Conservation (phyloP, 2,888 invertebrate species). For the Calameuta filiformis region DNA sequence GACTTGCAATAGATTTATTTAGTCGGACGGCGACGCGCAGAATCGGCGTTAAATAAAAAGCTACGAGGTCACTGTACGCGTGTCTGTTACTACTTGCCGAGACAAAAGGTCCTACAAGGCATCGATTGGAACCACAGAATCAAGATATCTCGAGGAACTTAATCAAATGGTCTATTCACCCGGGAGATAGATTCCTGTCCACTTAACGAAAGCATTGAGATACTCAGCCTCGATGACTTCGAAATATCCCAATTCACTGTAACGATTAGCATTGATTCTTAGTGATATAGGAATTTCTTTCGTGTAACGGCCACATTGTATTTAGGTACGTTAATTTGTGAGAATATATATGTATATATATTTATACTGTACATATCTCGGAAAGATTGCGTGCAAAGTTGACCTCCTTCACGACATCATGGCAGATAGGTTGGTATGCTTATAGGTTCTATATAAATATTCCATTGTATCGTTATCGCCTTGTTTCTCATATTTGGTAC, state of each 20-base stretch:
- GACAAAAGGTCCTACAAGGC: background rate
- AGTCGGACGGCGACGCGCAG: background rate
- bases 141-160: background rate
- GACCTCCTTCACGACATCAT: conserved; percentile 49
- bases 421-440: conserved; percentile 19
- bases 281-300: background rate
- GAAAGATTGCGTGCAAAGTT: conserved; percentile 42
- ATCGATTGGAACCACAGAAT: background rate
- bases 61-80: background rate
- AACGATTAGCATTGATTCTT: background rate
- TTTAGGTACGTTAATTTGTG: background rate
- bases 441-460: conserved; percentile 21
- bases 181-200: background rate
- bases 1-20: background rate
- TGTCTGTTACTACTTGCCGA: background rate
- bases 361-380: conserved; percentile 7
- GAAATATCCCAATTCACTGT: background rate
- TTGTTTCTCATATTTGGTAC: background rate
- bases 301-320: background rate
- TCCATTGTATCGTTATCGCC: background rate
- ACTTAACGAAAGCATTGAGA: background rate
- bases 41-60: background rate
- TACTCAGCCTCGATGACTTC: background rate
- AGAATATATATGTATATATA: background rate
- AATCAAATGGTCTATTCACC: background rate